Conservation (phyloP, 2,888 invertebrate genomes). For the Acanthosepion pharaonis region DNA sequence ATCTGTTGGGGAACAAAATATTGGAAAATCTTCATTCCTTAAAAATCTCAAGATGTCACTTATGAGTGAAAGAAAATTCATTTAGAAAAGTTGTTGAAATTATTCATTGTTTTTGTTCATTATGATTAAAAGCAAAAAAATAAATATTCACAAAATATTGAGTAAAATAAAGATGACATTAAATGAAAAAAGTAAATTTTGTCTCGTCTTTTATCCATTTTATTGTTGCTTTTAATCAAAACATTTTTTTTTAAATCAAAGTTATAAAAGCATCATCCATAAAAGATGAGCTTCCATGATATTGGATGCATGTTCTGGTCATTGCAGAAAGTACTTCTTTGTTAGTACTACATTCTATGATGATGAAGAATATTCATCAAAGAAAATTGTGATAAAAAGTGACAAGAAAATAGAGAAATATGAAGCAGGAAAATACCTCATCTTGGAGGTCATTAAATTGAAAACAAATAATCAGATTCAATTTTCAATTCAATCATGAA, state of each 20-base stretch:
- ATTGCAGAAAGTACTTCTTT: no score
- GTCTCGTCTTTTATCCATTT: not conserved
- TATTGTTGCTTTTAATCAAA: not conserved
- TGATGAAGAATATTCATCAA: no score
- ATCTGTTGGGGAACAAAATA: no score
- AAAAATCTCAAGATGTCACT: no score
- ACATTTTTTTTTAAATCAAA: not conserved
- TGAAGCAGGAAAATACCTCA: no score
- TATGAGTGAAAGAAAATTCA: not conserved
- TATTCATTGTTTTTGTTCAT: not conserved
- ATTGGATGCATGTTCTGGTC: no score
- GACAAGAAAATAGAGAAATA: no score
- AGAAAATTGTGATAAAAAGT: no score
- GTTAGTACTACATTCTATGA: no score
- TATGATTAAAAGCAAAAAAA: not conserved
- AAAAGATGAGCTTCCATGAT: no score
- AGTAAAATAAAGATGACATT: not conserved
- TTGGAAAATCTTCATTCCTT: no score
- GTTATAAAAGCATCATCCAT: not conserved
- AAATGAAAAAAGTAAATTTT: not conserved
- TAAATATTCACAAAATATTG: not conserved
- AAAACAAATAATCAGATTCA: not conserved
- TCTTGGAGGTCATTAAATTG: no score
- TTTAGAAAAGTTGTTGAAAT: not conserved
- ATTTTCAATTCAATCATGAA: not conserved